Base-by-base conservation (phyloP, 2,113 vertebrate species). In the Lophura nycthemera region DNA sequence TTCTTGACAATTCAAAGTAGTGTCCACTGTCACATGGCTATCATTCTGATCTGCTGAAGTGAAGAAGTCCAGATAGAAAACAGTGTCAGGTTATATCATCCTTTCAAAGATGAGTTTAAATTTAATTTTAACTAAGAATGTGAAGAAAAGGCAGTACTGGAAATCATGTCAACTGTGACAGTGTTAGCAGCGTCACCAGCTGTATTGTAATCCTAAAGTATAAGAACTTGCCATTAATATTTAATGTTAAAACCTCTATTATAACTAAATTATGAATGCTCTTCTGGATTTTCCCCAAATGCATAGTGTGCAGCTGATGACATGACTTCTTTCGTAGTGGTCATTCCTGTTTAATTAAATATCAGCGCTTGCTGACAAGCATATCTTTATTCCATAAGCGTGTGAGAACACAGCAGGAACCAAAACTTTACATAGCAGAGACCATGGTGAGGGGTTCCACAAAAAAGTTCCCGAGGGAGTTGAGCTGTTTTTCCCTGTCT, bases 311-410 rank as follows among this genome's bases (percentile, higher is more conserved):
- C 47, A 76, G 81, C 64, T 86, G 59, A 73, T 86, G 73, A 5
- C 80, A 27, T 15, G 74, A 74, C 54, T 92, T 70, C 77, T 66
- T 86, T 78, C 77, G 45, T 66, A 82, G 92, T 43, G 86, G 70
- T 90, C 61, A 65, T 73, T 87, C 70, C 0, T 0, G 52, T 76
- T 92, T 94, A 92, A 92, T 88, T 94, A 86, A 94, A 64, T 86
- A 87, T 54, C 54, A 50, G 45, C 13, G 7, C 36, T 94, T 90
- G 70, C 57, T 87, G 86, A 86, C 61, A 50, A 71, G 60, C 86
- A 36, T 88, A 36, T 92, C 63, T 79, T 78, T 38, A 83, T 92
- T 86, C 61, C 90, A 38, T 81, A 84, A 38, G 54, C 76, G 50
- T 4, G 11, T 45, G 66, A 79, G 66, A 87, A 69, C 75, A 73